Evolutionary conservation across 2,888 invertebrate species (phyloP), one percentile per base, ranked within the genome.

Genomic region (Athalia circularis): DNA sequence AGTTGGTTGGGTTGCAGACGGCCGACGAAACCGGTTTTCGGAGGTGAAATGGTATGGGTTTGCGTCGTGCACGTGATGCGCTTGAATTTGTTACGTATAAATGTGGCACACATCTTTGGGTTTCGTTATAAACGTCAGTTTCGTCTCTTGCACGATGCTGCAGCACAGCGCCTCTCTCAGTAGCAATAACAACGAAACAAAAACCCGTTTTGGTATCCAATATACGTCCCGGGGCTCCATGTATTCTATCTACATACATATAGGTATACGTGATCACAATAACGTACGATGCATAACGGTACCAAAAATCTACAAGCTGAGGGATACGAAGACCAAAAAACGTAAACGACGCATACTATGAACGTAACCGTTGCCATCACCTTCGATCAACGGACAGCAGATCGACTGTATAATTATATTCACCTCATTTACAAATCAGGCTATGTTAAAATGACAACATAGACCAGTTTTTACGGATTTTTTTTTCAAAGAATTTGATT

Each of bases 251-350:
- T 29, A 29, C 2, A 29, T 29, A 29, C 29, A 29, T 29, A 29
- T 29, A 29, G 29, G 64, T 72, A 72, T 72, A 72, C 72, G 72
- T 59, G 72, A 72, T 59, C 47, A 72, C 72, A 72, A 72, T 72
- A 72, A 45, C 72, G 72, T 72, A 59, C 57, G 45, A 45, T 59
- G n/a, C 47, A 47, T 72, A 72, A 72, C 72, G 72, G 72, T 72
- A 72, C 13, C 13, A 45, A 72, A 72, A 72, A 72, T 59, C 72
- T 72, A 72, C 72, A 13, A 43, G 72, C 13, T 59, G 47, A 29
- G 72, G 59, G 57, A 72, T 59, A 43, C 6, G 64, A 9, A 45
- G 45, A 54, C n/a, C 29, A 15, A 70, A 52, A 70, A 70, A 70
- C 8, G 11, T 11, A 50, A 57, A 15, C 11, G 8, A 43, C 3